These are phyloP conservation scores for Serinus canaria DNA, from an alignment of 2,113 vertebrate species.

Conservation along the genomic window DNA sequence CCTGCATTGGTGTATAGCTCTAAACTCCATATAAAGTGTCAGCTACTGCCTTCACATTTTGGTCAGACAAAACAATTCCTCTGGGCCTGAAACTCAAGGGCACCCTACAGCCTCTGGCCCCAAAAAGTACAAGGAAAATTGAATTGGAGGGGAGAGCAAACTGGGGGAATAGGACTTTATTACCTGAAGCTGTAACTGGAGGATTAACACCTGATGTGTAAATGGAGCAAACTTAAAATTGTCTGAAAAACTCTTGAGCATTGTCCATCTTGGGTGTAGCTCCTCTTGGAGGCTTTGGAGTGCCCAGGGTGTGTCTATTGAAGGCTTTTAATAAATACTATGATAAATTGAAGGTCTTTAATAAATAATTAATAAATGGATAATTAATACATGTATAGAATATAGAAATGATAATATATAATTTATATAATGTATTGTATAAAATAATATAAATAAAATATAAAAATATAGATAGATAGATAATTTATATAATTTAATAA, in stretches of 20 bases:
- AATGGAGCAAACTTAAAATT: neutral
- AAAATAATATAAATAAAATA: too few relatives aligned
- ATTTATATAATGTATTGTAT: too few relatives aligned
- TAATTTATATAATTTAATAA: neutral
- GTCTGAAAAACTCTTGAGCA: neutral
- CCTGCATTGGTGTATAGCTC: neutral
- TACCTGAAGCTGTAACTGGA: neutral
- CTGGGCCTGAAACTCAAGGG: neutral
- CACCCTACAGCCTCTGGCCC: neutral
- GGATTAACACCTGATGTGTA: neutral
- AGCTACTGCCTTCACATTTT: neutral
- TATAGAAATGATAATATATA: neutral
- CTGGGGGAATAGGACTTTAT: neutral
- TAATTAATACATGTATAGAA: fast-evolving
- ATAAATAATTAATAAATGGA: neutral
- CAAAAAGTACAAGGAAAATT: too few relatives aligned
- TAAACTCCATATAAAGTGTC: neutral
- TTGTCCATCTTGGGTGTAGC: neutral
- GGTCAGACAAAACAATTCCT: neutral
- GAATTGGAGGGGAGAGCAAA: neutral
- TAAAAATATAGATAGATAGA: too few relatives aligned
- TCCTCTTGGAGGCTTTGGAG: neutral
- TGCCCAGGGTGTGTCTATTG: too few relatives aligned
- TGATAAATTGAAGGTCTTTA: neutral
- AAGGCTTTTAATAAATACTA: neutral